Percentiles rank a stretch among this genome's conserved stretches.
Evolutionary conservation across 2,888 invertebrate genomes (phyloP).

Genomic region (Drosophila gaucha): DNA sequence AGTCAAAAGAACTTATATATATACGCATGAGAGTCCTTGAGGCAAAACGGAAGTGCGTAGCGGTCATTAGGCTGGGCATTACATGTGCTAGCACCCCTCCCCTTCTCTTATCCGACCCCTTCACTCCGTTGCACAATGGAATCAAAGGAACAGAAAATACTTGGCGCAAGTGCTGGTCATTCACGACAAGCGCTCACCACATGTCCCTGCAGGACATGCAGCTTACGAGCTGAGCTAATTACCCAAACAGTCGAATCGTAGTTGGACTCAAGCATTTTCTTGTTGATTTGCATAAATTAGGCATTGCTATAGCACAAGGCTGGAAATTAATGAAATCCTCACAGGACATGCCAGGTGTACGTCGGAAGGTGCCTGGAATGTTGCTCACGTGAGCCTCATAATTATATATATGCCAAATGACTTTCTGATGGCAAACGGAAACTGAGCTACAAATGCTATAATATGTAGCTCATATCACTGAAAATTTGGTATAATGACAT

Average conservation of each 20-base stretch:
- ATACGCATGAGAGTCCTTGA: constrained; percentile 60
- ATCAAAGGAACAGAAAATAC: constrained; percentile 57
- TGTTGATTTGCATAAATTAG: constrained; percentile 69
- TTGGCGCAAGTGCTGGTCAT: constrained; percentile 45
- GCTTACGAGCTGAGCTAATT: constrained; percentile 56
- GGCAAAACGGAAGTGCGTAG: constrained; percentile 70
- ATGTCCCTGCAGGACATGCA: constrained; percentile 53
- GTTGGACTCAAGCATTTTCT: constrained; percentile 26
- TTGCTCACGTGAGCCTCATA: constrained; percentile 21
- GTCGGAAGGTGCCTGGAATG: constrained; percentile 17
- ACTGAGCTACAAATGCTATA: constrained; percentile 62
- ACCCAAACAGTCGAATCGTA: constrained; percentile 24
- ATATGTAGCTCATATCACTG: constrained; percentile 44
- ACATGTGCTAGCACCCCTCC: constrained; percentile 49
- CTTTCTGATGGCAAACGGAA: constrained; percentile 75
- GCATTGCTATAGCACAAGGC: constrained; percentile 16
- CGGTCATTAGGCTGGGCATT: constrained; percentile 68
- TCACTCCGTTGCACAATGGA: constrained; percentile 31
- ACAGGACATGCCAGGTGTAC: constrained; percentile 26
- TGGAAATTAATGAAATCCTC: constrained; percentile 59
- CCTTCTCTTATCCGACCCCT: background rate
- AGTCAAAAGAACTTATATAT: constrained; percentile 25
- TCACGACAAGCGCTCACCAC: constrained; percentile 42
- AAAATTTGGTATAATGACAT: constrained; percentile 3
- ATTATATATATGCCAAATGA: constrained; percentile 49